Conservation (phyloP, 2,888 invertebrate genomes). For the Amphipyra berbera region DNA sequence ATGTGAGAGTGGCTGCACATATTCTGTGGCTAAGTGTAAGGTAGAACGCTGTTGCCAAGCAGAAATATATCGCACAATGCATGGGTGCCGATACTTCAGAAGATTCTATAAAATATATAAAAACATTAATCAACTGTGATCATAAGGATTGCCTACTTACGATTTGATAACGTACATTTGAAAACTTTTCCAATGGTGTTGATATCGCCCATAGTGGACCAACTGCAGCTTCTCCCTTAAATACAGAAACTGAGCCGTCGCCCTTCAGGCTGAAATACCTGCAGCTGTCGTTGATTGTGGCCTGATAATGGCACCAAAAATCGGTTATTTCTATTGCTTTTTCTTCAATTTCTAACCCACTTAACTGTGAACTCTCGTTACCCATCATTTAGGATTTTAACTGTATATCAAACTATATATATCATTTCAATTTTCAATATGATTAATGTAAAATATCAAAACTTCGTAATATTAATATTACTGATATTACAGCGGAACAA, state of each 20-base stretch:
- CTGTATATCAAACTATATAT: conserved; percentile 20
- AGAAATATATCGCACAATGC: conserved; percentile 94
- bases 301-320: conserved; percentile 93
- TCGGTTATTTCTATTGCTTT: conserved; percentile 94
- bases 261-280: conserved; percentile 87
- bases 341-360: conserved; percentile 93
- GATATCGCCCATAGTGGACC: conserved; percentile 91
- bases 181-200: conserved; percentile 93
- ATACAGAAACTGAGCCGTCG: conserved; percentile 92
- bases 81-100: conserved; percentile 96
- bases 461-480: conserved; percentile 6
- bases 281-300: conserved; percentile 90
- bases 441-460: conserved; percentile 10
- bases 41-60: conserved; percentile 94
- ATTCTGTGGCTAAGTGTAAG: conserved; percentile 95
- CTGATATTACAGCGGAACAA: conserved; percentile 18
- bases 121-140: conserved; percentile 8
- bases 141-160: conserved; percentile 6
- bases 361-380: conserved; percentile 93
- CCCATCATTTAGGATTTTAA: conserved; percentile 90
- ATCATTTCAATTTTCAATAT: conserved; percentile 25
- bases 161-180: conserved; percentile 90
- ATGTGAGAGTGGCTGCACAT: conserved; percentile 93
- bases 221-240: conserved; percentile 92
- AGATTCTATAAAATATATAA: conserved; percentile 92